These are phyloP conservation scores for Drosophila murphyi DNA, from an alignment of 1,140 invertebrate species.

Conservation along the genomic window DNA sequence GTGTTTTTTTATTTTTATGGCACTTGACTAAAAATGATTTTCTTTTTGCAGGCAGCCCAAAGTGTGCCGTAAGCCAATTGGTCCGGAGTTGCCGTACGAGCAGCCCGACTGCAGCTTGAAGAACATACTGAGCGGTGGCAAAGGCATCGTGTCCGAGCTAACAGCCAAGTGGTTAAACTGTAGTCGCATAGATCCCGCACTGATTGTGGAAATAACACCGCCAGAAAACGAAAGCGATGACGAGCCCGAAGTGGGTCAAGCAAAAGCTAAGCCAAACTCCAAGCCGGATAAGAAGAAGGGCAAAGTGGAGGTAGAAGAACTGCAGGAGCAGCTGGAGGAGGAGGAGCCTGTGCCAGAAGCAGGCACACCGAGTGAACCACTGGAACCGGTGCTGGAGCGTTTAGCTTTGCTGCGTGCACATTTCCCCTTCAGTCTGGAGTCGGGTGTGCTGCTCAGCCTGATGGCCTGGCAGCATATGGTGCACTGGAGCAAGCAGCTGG, in stretches of 20 bases:
- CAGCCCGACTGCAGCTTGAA: conserved; percentile 89
- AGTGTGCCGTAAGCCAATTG: conserved; percentile 53
- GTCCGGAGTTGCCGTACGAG: conserved; percentile 86
- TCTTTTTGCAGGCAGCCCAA: conserved; percentile 52
- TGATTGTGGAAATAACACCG: conserved; percentile 67
- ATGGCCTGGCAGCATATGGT: conserved; percentile 96
- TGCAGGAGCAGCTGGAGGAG: conserved; percentile 22
- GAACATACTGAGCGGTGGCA: conserved; percentile 90
- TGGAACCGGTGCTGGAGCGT: conserved; percentile 86
- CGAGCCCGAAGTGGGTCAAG: conserved; percentile 21
- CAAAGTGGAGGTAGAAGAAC: conserved; percentile 11
- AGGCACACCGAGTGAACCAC: conserved; percentile 65
- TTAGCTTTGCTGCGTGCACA: conserved; percentile 88
- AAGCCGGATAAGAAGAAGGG: not conserved
- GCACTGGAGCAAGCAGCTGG: conserved; percentile 92
- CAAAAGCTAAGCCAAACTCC: conserved; percentile 19
- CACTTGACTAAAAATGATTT: not conserved
- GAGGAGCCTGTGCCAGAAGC: conserved; percentile 12
- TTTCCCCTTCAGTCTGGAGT: conserved; percentile 94
- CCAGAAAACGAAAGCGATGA: conserved; percentile 51
- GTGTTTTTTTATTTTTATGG: not conserved
- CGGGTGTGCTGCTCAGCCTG: conserved; percentile 91
- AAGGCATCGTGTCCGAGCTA: conserved; percentile 93
- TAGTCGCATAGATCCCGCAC: conserved; percentile 88
- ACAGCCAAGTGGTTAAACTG: conserved; percentile 92